Conservation (phyloP, 2,113 vertebrate genomes). For the Tychaedon coryphoeus region DNA sequence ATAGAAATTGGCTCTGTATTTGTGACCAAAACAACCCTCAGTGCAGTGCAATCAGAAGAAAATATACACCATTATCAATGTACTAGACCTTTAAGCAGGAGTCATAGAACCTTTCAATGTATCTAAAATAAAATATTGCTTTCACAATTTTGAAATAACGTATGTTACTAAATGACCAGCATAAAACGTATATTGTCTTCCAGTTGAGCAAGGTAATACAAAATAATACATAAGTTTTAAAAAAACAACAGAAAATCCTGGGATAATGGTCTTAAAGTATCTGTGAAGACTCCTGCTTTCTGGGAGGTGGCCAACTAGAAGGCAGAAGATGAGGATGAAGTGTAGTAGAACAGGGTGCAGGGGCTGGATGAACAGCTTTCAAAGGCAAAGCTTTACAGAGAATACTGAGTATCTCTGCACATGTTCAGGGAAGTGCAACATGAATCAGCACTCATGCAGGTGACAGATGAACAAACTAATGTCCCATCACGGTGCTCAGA, state of each 20-base stretch:
- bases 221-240: background rate
- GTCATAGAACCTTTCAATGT: background rate
- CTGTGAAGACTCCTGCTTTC: background rate
- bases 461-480: background rate
- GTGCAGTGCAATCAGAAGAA: background rate
- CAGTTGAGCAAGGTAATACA: background rate
- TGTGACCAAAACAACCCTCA: background rate
- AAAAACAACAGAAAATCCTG: background rate
- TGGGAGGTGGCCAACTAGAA: background rate
- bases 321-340: background rate
- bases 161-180: background rate
- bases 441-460: background rate
- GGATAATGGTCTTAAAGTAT: background rate
- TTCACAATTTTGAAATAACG: background rate
- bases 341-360: background rate
- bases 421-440: background rate
- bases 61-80: background rate
- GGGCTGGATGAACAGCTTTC: background rate
- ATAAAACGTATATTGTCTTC: background rate
- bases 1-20: background rate
- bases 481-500: background rate
- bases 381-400: background rate
- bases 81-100: background rate
- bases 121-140: background rate
- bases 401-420: background rate